Conservation (phyloP, 2,888 invertebrate genomes). For the Drosophila tanythrix region DNA sequence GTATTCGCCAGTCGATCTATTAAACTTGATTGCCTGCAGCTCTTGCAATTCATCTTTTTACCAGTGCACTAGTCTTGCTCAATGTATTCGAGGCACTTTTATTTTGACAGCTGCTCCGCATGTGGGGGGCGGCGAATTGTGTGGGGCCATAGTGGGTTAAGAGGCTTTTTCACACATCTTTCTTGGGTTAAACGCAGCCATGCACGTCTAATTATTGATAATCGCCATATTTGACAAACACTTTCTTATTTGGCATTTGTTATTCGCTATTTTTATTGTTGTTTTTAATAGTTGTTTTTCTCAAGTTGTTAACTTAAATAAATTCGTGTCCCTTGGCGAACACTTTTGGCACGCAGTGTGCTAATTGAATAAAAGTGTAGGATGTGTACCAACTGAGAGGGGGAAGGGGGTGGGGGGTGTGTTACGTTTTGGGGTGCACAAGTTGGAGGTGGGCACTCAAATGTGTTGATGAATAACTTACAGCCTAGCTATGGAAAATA, state of each 20-base stretch:
- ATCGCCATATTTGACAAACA: slow-evolving; percentile 9
- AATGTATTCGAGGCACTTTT: slow-evolving; percentile 38
- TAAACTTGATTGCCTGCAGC: background rate
- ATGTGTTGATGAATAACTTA: slow-evolving; percentile 38
- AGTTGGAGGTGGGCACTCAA: background rate
- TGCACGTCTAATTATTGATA: slow-evolving; percentile 35
- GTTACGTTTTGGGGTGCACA: background rate
- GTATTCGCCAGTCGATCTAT: background rate
- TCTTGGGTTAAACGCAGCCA: slow-evolving; percentile 35
- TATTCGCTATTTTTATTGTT: slow-evolving; percentile 61
- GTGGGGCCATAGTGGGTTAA: background rate
- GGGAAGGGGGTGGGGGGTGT: too few species aligned
- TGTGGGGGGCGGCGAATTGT: background rate
- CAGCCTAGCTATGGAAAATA: slow-evolving; percentile 35
- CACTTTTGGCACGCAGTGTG: slow-evolving; percentile 48
- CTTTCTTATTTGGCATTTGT: slow-evolving; percentile 15
- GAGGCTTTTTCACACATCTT: background rate
- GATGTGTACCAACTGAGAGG: slow-evolving; percentile 16
- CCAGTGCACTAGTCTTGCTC: slow-evolving; percentile 21
- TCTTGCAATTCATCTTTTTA: slow-evolving; percentile 23
- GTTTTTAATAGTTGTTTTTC: slow-evolving; percentile 1
- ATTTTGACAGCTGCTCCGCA: slow-evolving; percentile 10
- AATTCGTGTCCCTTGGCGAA: slow-evolving; percentile 60
- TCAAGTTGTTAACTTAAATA: slow-evolving; percentile 57
- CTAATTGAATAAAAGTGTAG: slow-evolving; percentile 73